Evolutionary conservation across 2,797 vertebrate species (phyloP), one percentile per base, ranked within the genome.

Genomic region (Balearica regulorum): DNA sequence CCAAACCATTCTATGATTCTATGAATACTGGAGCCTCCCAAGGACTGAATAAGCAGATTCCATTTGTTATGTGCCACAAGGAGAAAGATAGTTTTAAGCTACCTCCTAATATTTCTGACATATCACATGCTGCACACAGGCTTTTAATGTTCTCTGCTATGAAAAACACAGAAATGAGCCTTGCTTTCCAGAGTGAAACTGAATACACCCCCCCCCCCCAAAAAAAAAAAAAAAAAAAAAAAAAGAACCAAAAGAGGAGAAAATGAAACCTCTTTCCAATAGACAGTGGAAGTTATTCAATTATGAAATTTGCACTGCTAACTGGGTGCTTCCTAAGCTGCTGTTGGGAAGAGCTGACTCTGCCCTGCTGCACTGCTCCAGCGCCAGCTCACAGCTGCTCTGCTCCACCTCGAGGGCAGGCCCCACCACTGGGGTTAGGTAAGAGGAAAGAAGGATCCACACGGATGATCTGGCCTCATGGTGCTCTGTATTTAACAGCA

Each of bases 391-490:
- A 12, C 25, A 49, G 24, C 48, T 49, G 49, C 48, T 16, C 18
- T 5, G 3, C 19, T 16, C 5, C 9, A 9, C 8, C 24, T 7
- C 10, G 7, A 17, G 10, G 2, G 10, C 29, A 10, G 5, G 10
- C 19, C 37, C 8, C 10, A 4, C 3, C 0, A 0, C 3, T 0
- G 0, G 9, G 16, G 2, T 16, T 9, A 24, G 29, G 5, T 13
- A 6, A 6, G 6, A 21, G 11, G 2, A 33, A 2, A 33, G 1
- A 12, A 41, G 2, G 33, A 24, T 61, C 37, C 31, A 11, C 15
- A 3, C 0, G 2, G 25, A 54, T 66, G 12, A 11, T n/a, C 3
- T 1, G 24, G 17, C 35, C 61, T 22, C 9, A 4, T 3, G 0
- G 5, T 28, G 15, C 5, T 33, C 11, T 64, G 16, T 2, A 26